These are phyloP conservation scores for Heteropelma amictum DNA, from an alignment of 2,888 invertebrate species.

Conservation along the genomic window DNA sequence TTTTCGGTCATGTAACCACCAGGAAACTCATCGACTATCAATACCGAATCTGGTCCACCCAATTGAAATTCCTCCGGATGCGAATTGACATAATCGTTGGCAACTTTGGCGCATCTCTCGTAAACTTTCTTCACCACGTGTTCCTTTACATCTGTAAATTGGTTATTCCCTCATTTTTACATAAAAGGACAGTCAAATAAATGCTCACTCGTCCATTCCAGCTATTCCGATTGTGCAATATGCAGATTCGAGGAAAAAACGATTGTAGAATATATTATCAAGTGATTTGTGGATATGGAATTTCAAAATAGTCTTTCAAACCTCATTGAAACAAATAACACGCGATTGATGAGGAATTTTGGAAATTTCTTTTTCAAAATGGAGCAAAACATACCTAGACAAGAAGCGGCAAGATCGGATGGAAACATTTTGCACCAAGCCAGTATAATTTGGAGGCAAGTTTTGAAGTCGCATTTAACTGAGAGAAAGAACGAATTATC, in stretches of 20 bases:
- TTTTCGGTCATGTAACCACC: constrained; percentile 81
- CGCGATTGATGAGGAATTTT: neutral
- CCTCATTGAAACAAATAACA: too few relatives aligned
- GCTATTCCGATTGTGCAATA: too few relatives aligned
- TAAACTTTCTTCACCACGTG: constrained; percentile 81
- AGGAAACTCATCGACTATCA: constrained; percentile 84
- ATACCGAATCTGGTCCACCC: constrained; percentile 82
- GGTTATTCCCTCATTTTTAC: neutral
- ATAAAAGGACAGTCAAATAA: too few relatives aligned
- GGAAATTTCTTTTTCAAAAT: neutral
- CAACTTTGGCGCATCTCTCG: constrained; percentile 80
- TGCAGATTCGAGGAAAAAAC: too few relatives aligned
- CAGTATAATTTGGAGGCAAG: constrained; percentile 81
- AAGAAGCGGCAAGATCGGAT: constrained; percentile 78
- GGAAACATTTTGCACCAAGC: constrained; percentile 85
- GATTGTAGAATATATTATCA: too few relatives aligned
- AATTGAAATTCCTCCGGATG: constrained; percentile 79
- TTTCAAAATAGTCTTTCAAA: too few relatives aligned
- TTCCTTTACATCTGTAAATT: constrained; percentile 80
- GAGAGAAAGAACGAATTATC: constrained; percentile 82
- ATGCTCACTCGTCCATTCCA: too few relatives aligned
- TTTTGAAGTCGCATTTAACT: constrained; percentile 82
- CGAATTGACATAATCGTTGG: constrained; percentile 77
- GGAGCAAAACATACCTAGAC: constrained; percentile 78
- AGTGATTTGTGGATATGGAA: too few relatives aligned